A percentile compares a stretch with the other conserved stretches of the same genome.
These are phyloP conservation scores for Numenius phaeopus DNA, from an alignment of 2,797 vertebrate genomes.

Conservation along the genomic window DNA sequence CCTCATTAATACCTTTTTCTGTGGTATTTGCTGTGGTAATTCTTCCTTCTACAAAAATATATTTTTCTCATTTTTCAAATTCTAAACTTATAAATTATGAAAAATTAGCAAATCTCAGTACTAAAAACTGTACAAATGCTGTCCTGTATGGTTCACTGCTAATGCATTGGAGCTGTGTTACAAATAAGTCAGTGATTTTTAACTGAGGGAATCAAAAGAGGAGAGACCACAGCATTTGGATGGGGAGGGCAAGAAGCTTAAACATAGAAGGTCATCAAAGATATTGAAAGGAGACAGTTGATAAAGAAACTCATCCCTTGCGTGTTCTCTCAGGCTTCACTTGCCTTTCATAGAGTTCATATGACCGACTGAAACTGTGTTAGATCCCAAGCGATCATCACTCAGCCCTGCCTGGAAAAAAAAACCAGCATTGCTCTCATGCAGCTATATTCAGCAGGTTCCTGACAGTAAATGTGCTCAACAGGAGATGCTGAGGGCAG, in stretches of 20 bases:
- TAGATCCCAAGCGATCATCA: neutral
- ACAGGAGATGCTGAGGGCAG: neutral
- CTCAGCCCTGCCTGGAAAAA: neutral
- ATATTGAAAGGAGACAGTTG: neutral
- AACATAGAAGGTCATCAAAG: neutral
- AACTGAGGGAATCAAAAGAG: neutral
- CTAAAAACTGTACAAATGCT: neutral
- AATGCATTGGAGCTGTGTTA: neutral
- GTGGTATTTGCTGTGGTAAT: neutral
- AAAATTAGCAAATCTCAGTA: neutral
- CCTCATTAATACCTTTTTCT: neutral
- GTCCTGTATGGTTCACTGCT: neutral
- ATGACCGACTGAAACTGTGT: fast-evolving
- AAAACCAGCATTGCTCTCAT: neutral
- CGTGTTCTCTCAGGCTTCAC: neutral
- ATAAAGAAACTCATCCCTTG: neutral
- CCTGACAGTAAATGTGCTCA: neutral
- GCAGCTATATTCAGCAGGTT: neutral
- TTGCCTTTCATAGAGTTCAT: neutral
- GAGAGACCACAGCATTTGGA: neutral
- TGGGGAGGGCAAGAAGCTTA: neutral
- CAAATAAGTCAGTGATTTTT: neutral
- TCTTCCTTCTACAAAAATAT: neutral
- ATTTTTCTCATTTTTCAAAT: neutral
- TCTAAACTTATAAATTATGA: neutral